Evolutionary conservation across 2,113 vertebrate genomes (phyloP).

Genomic region (Hydrochoerus hydrochaeris): DNA sequence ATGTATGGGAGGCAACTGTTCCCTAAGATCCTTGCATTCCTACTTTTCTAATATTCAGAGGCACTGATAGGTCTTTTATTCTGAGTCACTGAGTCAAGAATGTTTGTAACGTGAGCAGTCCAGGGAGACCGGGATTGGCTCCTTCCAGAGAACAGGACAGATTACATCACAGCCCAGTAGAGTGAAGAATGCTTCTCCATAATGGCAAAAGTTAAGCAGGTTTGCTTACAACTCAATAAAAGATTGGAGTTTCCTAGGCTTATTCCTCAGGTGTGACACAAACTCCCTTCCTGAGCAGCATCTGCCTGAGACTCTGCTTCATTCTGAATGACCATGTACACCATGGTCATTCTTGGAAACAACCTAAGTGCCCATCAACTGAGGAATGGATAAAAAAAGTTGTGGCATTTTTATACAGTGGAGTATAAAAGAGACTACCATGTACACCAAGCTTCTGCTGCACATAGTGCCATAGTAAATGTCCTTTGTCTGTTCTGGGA

Average conservation of each 20-base stretch:
- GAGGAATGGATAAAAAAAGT: too few relatives aligned
- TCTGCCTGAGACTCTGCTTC: background rate
- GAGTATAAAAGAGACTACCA: too few relatives aligned
- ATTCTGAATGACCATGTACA: background rate
- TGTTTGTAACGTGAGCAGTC: background rate
- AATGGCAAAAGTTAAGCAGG: background rate
- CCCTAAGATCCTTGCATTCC: background rate
- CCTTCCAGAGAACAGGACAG: background rate
- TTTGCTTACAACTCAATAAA: background rate
- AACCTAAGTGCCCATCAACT: too few relatives aligned
- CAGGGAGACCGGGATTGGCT: background rate
- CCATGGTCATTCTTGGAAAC: too few relatives aligned
- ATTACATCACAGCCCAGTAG: background rate
- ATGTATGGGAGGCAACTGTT: background rate
- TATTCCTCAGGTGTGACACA: background rate
- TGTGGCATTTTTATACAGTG: too few relatives aligned
- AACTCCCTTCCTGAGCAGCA: background rate
- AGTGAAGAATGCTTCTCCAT: background rate
- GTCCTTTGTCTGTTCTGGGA: background rate
- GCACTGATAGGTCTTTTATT: background rate
- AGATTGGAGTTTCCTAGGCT: background rate
- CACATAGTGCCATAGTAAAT: background rate
- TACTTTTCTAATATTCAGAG: background rate
- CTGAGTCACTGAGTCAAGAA: background rate
- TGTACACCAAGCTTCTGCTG: fast-evolving